Percentiles rank a stretch among this genome's conserved stretches.
phyloP scores from a whole-genome alignment of 2,888 invertebrate genomes.

The Gymnoscelis rufifasciata region DNA sequence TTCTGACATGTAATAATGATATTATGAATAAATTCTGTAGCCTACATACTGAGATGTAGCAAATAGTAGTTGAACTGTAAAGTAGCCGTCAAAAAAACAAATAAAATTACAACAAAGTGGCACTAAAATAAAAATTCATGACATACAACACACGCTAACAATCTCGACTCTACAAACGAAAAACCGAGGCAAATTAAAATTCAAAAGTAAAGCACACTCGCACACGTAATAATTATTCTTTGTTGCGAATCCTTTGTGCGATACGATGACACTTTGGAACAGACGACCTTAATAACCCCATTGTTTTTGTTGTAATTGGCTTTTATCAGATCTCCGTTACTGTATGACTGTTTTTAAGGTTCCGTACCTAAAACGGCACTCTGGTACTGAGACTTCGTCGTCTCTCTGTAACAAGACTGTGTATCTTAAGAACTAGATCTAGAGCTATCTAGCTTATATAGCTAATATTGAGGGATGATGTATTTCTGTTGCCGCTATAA shows the following conservation, averaged over 20 bases:
- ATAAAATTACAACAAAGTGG: background rate
- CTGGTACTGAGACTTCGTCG: background rate
- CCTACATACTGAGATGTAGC: too few species aligned
- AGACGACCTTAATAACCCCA: background rate
- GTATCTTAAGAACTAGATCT: too few species aligned
- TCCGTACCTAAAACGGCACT: too few species aligned
- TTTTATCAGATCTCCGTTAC: background rate
- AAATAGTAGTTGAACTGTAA: too few species aligned
- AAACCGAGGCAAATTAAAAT: slow-evolving; percentile 23
- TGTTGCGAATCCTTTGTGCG: slow-evolving; percentile 20
- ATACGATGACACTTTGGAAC: slow-evolving; percentile 14
- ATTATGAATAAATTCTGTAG: too few species aligned
- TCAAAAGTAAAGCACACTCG: slow-evolving; percentile 16
- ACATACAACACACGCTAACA: slow-evolving; percentile 14
- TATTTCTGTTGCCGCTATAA: too few species aligned
- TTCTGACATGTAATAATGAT: too few species aligned
- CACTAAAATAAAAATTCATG: slow-evolving; percentile 6
- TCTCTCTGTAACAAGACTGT: background rate
- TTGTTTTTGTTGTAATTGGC: background rate
- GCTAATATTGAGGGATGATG: too few species aligned
- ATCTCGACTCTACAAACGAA: slow-evolving; percentile 22
- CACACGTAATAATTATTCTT: slow-evolving; percentile 14
- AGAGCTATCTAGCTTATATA: too few species aligned
- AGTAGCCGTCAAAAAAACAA: background rate
- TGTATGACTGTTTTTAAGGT: too few species aligned